These are phyloP conservation scores for Microtus pennsylvanicus DNA, from an alignment of 2,113 vertebrate species.

Conservation along the genomic window DNA sequence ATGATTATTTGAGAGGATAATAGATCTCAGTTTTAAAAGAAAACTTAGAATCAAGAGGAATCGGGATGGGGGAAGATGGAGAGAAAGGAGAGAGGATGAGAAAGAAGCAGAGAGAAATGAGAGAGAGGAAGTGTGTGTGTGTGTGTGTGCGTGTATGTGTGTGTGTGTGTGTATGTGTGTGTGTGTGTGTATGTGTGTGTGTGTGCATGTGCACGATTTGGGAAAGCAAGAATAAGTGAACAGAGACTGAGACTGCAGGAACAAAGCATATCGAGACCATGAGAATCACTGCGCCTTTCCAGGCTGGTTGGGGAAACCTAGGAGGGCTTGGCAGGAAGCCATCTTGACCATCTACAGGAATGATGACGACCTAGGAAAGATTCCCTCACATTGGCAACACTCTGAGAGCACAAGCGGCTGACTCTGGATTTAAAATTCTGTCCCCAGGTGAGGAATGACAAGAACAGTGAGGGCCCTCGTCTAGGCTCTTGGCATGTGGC, in stretches of 20 bases:
- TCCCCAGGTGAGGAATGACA: not conserved
- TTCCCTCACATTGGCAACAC: no score
- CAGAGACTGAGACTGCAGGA: not conserved
- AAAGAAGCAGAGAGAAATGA: not conserved
- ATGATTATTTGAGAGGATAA: slow-evolving; percentile 60
- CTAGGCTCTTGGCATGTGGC: not conserved
- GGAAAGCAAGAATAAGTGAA: not conserved
- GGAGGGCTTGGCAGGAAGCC: not conserved
- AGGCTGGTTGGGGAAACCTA: not conserved
- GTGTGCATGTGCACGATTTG: accelerated
- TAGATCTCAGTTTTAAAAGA: slow-evolving; percentile 70
- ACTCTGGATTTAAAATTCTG: slow-evolving; percentile 3
- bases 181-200: no score
- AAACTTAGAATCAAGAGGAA: slow-evolving; percentile 50
- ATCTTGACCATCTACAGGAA: not conserved
- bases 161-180: no score
- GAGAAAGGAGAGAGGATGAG: not conserved
- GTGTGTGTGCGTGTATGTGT: not conserved
- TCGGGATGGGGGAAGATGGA: not conserved
- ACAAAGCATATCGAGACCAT: not conserved
- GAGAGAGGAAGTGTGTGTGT: not conserved
- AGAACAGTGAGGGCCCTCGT: slow-evolving; percentile 4
- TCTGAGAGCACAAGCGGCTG: not conserved
- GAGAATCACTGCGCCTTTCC: not conserved
- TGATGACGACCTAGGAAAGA: not conserved